Conservation (phyloP, 2,797 vertebrate genomes). For the Gymnoscopelus braueri region DNA sequence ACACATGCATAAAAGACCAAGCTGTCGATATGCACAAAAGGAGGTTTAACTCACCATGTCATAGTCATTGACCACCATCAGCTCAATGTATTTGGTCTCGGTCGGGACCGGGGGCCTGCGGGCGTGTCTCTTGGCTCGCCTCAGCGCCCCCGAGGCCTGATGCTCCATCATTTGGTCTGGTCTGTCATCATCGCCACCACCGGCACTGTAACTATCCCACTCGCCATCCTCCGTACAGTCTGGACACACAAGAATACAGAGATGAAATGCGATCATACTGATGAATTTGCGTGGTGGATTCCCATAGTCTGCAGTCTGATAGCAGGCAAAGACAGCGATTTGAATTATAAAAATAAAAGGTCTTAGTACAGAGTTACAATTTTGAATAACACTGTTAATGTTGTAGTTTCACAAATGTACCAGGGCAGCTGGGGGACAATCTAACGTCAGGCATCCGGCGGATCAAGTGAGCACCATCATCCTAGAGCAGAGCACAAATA, state of each 20-base stretch:
- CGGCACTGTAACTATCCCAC: slow-evolving; percentile 57
- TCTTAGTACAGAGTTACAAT: no score
- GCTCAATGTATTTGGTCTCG: slow-evolving; percentile 97
- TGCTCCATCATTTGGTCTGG: slow-evolving; percentile 47
- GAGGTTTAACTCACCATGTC: slow-evolving; percentile 72
- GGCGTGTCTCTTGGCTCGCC: slow-evolving; percentile 74
- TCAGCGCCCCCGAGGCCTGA: slow-evolving; percentile 61
- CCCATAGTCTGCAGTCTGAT: no score
- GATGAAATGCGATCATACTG: not conserved
- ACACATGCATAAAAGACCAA: not conserved
- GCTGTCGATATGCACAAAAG: not conserved
- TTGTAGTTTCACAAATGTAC: slow-evolving; percentile 77
- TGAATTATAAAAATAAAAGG: no score
- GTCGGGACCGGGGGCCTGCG: slow-evolving; percentile 90
- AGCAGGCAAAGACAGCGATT: no score
- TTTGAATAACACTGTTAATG: slow-evolving; percentile 78
- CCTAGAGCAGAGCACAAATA: slow-evolving; percentile 47
- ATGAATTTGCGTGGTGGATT: no score
- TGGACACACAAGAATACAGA: slow-evolving; percentile 52
- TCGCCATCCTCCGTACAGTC: slow-evolving; percentile 67
- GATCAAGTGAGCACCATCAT: slow-evolving; percentile 69
- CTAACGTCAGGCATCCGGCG: slow-evolving; percentile 75
- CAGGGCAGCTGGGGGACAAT: slow-evolving; percentile 65
- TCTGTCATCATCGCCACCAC: slow-evolving; percentile 47
- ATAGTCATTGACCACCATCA: slow-evolving; percentile 96